These are phyloP conservation scores for Chelonoidis abingdonii DNA, from an alignment of 2,113 vertebrate genomes.

Conservation along the genomic window DNA sequence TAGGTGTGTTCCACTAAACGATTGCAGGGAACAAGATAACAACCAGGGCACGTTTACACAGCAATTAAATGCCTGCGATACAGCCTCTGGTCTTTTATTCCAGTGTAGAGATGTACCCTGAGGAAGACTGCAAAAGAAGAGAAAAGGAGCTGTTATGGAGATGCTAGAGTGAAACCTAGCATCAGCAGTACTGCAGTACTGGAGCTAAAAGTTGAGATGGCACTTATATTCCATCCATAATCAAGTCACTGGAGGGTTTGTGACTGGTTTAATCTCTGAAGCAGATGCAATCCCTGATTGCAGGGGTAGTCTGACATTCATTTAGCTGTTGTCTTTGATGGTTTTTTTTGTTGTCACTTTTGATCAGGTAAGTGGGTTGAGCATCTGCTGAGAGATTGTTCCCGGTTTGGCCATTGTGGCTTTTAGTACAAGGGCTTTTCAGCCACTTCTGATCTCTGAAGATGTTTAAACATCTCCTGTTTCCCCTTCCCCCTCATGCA, in stretches of 20 bases:
- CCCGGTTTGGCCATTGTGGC: not conserved
- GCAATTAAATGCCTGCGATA: not conserved
- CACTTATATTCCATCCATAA: rapidly evolving
- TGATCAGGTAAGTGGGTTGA: not conserved
- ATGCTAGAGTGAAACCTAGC: not conserved
- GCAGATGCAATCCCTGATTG: not conserved
- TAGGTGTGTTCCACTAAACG: not conserved
- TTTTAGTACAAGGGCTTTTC: not conserved
- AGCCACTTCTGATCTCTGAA: not conserved
- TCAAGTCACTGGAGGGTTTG: not conserved
- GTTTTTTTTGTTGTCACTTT: not conserved
- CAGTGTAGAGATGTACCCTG: not conserved
- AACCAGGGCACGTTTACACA: not conserved
- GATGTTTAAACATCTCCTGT: not conserved
- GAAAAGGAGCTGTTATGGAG: not conserved
- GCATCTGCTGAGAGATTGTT: not conserved
- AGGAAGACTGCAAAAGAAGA: not conserved
- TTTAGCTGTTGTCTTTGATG: not conserved
- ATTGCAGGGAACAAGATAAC: not conserved
- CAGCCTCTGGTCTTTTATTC: not conserved
- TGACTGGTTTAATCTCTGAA: not conserved
- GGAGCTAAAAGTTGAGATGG: not conserved
- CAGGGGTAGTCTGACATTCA: not conserved
- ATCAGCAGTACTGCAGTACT: not conserved
- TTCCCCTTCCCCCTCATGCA: not conserved